A percentile compares a stretch with the other conserved stretches of the same genome.
Evolutionary conservation across 2,113 vertebrate genomes (phyloP).

Genomic region (Tapirus terrestris): DNA sequence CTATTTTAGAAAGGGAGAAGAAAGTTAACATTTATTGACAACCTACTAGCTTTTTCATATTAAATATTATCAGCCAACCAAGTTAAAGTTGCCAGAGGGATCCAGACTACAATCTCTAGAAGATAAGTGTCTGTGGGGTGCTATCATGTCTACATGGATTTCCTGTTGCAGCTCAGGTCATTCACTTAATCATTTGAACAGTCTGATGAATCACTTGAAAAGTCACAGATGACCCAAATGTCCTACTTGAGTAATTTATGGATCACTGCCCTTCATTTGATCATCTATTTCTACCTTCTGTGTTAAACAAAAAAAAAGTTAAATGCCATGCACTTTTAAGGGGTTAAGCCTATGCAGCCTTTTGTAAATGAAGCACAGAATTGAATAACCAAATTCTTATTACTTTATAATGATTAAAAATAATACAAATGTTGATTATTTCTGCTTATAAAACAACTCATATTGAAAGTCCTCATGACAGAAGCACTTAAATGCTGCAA

Average conservation of each 20-base stretch:
- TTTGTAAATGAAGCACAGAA: constrained; percentile 2
- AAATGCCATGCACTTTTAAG: constrained; percentile 19
- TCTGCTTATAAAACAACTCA: neutral
- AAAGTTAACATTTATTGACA: neutral
- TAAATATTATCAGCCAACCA: neutral
- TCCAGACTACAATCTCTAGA: neutral
- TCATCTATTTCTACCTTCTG: neutral
- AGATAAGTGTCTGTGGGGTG: too few relatives aligned
- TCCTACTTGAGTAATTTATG: neutral
- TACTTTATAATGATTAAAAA: neutral
- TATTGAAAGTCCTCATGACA: neutral
- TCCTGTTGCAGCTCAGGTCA: neutral
- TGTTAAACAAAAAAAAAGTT: neutral
- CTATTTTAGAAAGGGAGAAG: neutral
- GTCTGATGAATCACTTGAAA: neutral
- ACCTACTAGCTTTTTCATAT: neutral
- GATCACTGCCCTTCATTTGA: neutral
- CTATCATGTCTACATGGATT: neutral
- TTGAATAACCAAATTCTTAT: neutral
- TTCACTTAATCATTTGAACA: neutral
- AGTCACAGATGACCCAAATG: neutral
- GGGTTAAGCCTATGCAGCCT: neutral
- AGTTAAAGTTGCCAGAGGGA: neutral
- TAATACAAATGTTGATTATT: neutral
- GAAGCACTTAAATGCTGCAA: neutral